Evolutionary conservation across 92 coral and sea anemone genomes (phyloP).

Genomic region (Montipora capitata): DNA sequence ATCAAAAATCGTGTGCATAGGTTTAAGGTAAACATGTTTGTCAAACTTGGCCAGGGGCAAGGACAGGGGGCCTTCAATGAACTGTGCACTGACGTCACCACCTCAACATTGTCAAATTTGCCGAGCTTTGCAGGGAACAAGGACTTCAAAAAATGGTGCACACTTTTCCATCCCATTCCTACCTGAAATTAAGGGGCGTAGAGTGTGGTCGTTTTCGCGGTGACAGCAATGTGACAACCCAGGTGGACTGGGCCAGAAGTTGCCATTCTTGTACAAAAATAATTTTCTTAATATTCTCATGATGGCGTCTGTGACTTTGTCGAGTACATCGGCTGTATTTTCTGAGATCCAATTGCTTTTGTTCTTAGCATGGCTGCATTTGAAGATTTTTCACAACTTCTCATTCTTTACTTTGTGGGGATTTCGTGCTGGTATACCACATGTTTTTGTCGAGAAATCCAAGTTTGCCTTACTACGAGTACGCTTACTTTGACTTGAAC

Average conservation of each 20-base stretch:
- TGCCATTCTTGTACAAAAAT: background rate
- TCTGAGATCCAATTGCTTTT: background rate
- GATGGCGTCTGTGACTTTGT: background rate
- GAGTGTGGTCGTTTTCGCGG: too few relatives aligned
- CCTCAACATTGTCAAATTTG: too few relatives aligned
- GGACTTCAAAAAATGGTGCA: too few relatives aligned
- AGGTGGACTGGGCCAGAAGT: constrained; percentile 1
- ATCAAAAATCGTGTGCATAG: too few relatives aligned
- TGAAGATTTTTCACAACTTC: background rate
- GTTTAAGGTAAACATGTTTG: too few relatives aligned
- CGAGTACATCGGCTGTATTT: background rate
- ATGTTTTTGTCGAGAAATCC: background rate
- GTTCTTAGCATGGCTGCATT: background rate
- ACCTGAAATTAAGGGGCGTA: too few relatives aligned
- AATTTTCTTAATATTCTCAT: background rate
- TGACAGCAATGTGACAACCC: background rate
- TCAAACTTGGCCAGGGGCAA: too few relatives aligned
- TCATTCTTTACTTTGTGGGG: background rate
- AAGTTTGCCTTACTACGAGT: background rate
- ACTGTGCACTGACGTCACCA: too few relatives aligned
- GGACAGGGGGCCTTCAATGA: too few relatives aligned
- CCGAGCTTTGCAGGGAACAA: too few relatives aligned
- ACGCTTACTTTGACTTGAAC: background rate
- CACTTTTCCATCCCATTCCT: too few relatives aligned
- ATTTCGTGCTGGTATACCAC: background rate